Percentiles rank a stretch among this genome's conserved stretches.
Evolutionary conservation across 2,888 invertebrate species (phyloP).

Genomic region (Hirudinaria manillensis): DNA sequence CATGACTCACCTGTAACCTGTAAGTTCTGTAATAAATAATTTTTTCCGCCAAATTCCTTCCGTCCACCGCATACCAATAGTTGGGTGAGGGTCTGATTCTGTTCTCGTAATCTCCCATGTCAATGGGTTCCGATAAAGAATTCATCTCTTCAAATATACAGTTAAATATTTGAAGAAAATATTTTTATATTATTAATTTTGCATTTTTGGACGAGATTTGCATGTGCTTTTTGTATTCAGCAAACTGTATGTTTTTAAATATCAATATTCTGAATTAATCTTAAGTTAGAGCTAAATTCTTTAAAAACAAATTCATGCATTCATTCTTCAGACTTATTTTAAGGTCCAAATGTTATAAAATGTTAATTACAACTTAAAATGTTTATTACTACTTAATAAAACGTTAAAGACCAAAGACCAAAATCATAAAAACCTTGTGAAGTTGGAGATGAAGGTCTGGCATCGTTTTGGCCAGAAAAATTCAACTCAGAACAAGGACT

Average conservation of each 20-base stretch:
- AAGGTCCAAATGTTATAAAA: too few relatives aligned
- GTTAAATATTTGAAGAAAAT: too few relatives aligned
- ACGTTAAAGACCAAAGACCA: neutral
- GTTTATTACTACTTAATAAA: neutral
- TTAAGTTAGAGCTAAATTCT: too few relatives aligned
- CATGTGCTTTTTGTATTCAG: too few relatives aligned
- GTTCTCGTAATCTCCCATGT: conserved; percentile 34
- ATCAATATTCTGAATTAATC: too few relatives aligned
- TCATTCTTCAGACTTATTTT: too few relatives aligned
- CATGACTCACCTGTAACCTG: neutral
- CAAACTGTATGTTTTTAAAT: too few relatives aligned
- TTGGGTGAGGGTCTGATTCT: conserved; percentile 25
- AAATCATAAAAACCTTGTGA: neutral
- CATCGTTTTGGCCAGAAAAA: neutral
- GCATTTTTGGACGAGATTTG: too few relatives aligned
- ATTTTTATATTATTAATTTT: too few relatives aligned
- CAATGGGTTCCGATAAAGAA: conserved; percentile 9
- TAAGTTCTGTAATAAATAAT: conserved; percentile 32
- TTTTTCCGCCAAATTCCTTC: conserved; percentile 32
- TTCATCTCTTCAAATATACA: neutral
- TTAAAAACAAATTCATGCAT: too few relatives aligned
- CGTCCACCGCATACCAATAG: conserved; percentile 31
- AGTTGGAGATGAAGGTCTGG: neutral
- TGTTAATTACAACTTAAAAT: neutral
- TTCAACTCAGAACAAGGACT: conserved; percentile 22